These are phyloP conservation scores for Plebejus anna DNA, from an alignment of 2,888 invertebrate genomes.

Conservation along the genomic window DNA sequence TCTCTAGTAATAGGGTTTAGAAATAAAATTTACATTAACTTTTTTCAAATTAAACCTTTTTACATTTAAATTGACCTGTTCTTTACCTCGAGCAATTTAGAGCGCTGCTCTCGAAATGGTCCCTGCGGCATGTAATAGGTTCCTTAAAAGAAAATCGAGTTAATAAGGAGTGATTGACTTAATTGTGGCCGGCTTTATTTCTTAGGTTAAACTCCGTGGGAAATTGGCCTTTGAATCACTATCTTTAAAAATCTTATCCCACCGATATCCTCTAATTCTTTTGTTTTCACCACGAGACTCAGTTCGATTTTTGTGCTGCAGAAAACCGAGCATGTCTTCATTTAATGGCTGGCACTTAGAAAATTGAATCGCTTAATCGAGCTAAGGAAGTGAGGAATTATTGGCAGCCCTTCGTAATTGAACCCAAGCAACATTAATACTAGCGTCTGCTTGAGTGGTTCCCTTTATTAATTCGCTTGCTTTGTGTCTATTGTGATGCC, in stretches of 20 bases:
- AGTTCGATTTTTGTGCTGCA: slow-evolving; percentile 47
- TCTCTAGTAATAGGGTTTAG: background rate
- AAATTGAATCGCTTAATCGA: slow-evolving; percentile 68
- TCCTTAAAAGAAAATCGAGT: slow-evolving; percentile 71
- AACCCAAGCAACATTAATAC: slow-evolving; percentile 56
- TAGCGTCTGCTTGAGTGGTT: slow-evolving; percentile 11
- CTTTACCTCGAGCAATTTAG: slow-evolving; percentile 64
- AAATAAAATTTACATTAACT: slow-evolving; percentile 54
- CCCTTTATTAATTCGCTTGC: background rate
- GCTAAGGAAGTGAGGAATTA: slow-evolving; percentile 38
- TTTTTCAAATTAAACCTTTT: slow-evolving; percentile 66
- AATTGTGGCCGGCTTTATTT: slow-evolving; percentile 61
- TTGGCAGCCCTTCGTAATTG: slow-evolving; percentile 50
- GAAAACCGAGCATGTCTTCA: slow-evolving; percentile 55
- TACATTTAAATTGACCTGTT: slow-evolving; percentile 71
- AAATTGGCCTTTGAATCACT: slow-evolving; percentile 31
- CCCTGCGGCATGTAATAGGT: slow-evolving; percentile 72
- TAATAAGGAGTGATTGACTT: slow-evolving; percentile 72
- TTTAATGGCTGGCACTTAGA: slow-evolving; percentile 61
- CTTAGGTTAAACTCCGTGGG: slow-evolving; percentile 33
- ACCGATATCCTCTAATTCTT: slow-evolving; percentile 23
- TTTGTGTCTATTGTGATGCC: background rate
- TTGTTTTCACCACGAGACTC: slow-evolving; percentile 35
- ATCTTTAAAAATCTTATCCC: slow-evolving; percentile 29
- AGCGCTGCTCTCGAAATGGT: slow-evolving; percentile 52